Evolutionary conservation across 2,113 vertebrate genomes (phyloP), one percentile per base, ranked within the genome.

Genomic region (Lates calcarifer): DNA sequence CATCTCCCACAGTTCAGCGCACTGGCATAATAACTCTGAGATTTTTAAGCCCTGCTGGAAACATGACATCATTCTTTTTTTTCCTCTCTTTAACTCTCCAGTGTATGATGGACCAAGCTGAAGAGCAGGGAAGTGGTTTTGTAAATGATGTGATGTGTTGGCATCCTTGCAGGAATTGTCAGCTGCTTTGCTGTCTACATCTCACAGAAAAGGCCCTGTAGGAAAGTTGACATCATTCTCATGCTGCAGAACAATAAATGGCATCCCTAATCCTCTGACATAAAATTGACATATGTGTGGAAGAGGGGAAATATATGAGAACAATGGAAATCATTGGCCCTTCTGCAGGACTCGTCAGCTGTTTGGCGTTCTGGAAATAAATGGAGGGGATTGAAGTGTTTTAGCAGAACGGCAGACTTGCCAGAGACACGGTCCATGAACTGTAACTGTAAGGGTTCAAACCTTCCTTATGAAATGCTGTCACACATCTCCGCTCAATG

Each of bases 211-310:
- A 49, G 73, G 57, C 67, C 83, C 66, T 56, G 81, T 55, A 83
- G 84, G 83, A 89, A 86, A 82, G 78, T 60, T 89, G 77, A 90
- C 86, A 87, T 91, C 85, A 92, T 92, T 87, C 81, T 85, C 69
- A 84, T 74, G 35, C 72, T 69, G 77, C 74, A 84, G 85, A 90
- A 90, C 85, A 90, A 92, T 85, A 90, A 68, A 84, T 84, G 81
- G 74, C 87, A 82, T 49, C 47, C 55, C 55, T 71, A 84, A 89
- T 88, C 80, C 67, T 65, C 66, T 58, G 70, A 89, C 85, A 88
- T 88, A 86, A 88, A 91, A 91, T 87, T 87, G 89, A 90, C 90
- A 87, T 81, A 72, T 83, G 87, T 91, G 86, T 85, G 62, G 77
- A 76, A 69, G 47, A 67, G 65, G 78, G 28, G 58, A 65, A 57